Base-by-base conservation (phyloP, 2,113 vertebrate genomes). In the Seriola rivoliana region DNA sequence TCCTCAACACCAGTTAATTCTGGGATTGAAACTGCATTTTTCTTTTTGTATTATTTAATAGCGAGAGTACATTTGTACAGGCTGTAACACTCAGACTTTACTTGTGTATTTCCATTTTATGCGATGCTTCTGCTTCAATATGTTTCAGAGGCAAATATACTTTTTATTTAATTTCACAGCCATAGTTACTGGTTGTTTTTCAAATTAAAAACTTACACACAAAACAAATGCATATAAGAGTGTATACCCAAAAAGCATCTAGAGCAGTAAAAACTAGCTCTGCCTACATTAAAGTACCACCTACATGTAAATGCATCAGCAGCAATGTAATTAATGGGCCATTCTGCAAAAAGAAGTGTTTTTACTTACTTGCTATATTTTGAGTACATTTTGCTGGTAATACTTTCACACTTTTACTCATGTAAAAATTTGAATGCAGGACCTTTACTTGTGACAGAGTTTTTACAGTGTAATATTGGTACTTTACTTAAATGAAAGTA, bases 21-120 rank as follows among this genome's bases (percentile, higher is more conserved):
- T 63, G 34, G 2, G 66, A 73, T 4, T 68, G 6, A 76, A 67
- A 55, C 13, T 19, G 21, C 9, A 63, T 70, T 75, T 69, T 21
- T 81, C 16, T 21, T 81, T 17, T 17, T 16, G 21, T 50, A 1
- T 40, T 48, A 36, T 19, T 76, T 36, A 64, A 42, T 25, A 4
- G 46, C 19, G 44, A 50, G 4, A 60, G 19, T 25, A 8, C 21
- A 60, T 50, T n/a, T 44, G 17, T 32, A 32, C 42, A 46, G 23
- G 16, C 3, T 36, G 21, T 36, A 36, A 23, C 7, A 36, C 34
- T 36, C 3, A 3, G 34, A 36, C 34, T 57, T 25, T 25, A 13
- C 5, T 1, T 13, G 11, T 29, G 55, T 57, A 13, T 12, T 25
- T n/a, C 8, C 13, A 52, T 8, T 19, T 57, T 25, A 25, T 57